Evolutionary conservation across 2,113 vertebrate genomes (phyloP).

Genomic region (Abramis brama): DNA sequence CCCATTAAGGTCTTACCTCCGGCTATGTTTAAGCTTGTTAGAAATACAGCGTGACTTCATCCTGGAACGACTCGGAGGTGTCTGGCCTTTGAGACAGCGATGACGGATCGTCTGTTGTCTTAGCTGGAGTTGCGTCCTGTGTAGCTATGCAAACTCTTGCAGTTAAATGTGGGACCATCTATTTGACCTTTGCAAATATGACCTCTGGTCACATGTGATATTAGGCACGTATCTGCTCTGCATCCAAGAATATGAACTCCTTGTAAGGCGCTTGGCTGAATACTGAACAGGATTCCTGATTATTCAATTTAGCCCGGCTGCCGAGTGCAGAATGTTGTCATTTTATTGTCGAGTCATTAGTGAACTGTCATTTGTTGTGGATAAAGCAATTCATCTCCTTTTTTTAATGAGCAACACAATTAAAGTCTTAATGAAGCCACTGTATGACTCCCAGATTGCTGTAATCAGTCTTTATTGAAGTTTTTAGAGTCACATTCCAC

Average conservation of each 20-base stretch:
- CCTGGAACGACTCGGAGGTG: slow-evolving; percentile 22
- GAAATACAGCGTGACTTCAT: slow-evolving; percentile 50
- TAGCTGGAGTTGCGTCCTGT: slow-evolving; percentile 25
- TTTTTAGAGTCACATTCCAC: slow-evolving; percentile 17
- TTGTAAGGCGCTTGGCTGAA: slow-evolving; percentile 44
- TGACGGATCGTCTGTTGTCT: slow-evolving; percentile 50
- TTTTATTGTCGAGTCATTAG: slow-evolving; percentile 45
- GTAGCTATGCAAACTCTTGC: slow-evolving; percentile 17
- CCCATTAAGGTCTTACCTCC: slow-evolving; percentile 26
- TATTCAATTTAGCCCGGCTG: slow-evolving; percentile 3
- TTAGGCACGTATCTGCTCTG: neutral
- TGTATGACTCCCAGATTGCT: slow-evolving; percentile 42
- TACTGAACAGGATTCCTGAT: slow-evolving; percentile 18
- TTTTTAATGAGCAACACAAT: slow-evolving; percentile 45
- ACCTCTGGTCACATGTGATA: neutral
- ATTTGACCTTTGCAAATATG: slow-evolving; percentile 33
- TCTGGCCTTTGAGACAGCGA: slow-evolving; percentile 25
- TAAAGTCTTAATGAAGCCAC: slow-evolving; percentile 39
- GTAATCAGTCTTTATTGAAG: slow-evolving; percentile 42
- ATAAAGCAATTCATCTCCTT: slow-evolving; percentile 29
- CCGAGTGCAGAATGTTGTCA: slow-evolving; percentile 37
- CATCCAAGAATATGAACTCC: slow-evolving; percentile 43
- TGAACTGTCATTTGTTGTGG: slow-evolving; percentile 25
- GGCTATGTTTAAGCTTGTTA: slow-evolving; percentile 42
- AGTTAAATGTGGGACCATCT: neutral